These are phyloP conservation scores for Apamea monoglypha DNA, from an alignment of 2,888 invertebrate species.

Conservation along the genomic window DNA sequence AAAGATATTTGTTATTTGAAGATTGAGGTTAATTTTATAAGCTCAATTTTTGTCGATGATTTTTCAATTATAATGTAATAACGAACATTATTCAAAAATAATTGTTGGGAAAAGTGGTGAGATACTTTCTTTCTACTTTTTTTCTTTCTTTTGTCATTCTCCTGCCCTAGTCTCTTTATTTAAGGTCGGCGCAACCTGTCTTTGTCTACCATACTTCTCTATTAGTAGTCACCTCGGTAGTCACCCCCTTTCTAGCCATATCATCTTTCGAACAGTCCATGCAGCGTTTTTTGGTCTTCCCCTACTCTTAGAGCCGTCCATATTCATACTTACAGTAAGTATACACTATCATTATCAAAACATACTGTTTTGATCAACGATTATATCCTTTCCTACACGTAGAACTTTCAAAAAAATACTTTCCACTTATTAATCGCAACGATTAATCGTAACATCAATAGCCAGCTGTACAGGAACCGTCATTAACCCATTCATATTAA, in stretches of 20 bases:
- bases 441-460: slow-evolving; percentile 9
- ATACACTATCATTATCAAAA: not conserved
- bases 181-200: no score
- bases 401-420: not conserved
- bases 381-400: not conserved
- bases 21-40: not conserved
- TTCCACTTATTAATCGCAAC: not conserved
- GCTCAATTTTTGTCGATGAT: not conserved
- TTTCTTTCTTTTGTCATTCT: no score
- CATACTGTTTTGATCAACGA: not conserved
- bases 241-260: no score
- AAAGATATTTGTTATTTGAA: not conserved
- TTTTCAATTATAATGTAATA: not conserved
- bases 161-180: no score
- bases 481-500: slow-evolving; percentile 20
- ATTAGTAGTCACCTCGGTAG: no score
- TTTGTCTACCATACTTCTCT: no score
- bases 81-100: not conserved
- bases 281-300: no score
- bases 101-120: not conserved
- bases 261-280: no score
- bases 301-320: no score
- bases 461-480: slow-evolving; percentile 1
- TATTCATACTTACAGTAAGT: no score
- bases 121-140: no score